Evolutionary conservation across 2,888 invertebrate genomes (phyloP), one percentile per base, ranked within the genome.

Genomic region (Chymomyza caudatula): DNA sequence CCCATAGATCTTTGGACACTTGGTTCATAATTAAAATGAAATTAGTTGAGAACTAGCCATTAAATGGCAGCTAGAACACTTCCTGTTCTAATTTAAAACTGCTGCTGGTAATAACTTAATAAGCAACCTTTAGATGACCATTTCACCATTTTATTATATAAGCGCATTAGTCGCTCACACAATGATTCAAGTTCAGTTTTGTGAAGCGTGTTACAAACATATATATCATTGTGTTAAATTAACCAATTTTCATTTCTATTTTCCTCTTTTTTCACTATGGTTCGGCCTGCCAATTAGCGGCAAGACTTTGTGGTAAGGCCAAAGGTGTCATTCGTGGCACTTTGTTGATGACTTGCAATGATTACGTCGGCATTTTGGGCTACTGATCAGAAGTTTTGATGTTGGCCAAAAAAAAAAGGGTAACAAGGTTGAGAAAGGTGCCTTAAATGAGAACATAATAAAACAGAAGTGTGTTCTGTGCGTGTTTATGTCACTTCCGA

Each of bases 301-400:
- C 67, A 69, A 59, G 67, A 63, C 63, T 66, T 20, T 65, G 44
- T 58, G n/a, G 63, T 3, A 56, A 60, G 58, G 59, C 20, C 20
- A 43, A 55, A 85, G 86, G 80, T 81, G 86, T 81, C 84, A 77
- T 80, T 70, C 22, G 71, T 63, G 76, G 69, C 80, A 83, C 86
- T 78, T 85, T 61, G 71, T 77, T 79, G 73, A 85, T 79, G 85
- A 85, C 80, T 77, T 76, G 65, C 67, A 73, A 69, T 75, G 69
- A 77, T 77, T 69, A 53, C 67, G 67, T 51, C 60, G 60, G 57
- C 52, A 25, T 29, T 55, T 23, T 13, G 59, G 47, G 57, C 61
- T 60, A 69, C 37, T 54, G 56, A 73, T 58, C 22, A 73, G 56
- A 55, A 68, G 55, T 20, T 47, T 47, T n/a, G 17, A 51, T 11